Evolutionary conservation across 1,140 invertebrate genomes (phyloP), one percentile per base, ranked within the genome.

Genomic region (Saccostrea echinata): DNA sequence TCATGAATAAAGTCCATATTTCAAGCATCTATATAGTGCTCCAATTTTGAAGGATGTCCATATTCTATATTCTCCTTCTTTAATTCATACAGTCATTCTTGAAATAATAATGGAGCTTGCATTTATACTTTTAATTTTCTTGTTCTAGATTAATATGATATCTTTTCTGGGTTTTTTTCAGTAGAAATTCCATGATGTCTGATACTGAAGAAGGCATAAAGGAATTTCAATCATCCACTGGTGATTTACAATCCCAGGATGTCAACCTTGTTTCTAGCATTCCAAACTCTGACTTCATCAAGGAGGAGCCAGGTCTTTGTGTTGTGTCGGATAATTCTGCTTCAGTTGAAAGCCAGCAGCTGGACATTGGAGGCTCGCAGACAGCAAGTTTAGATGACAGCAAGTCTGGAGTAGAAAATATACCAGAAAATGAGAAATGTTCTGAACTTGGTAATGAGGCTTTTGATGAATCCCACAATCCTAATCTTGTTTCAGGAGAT

Each of bases 171-270:
- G 11, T 8, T 76, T 27, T 76, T 30, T 16, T 76, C 33, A 0
- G 68, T 76, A 76, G 68, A 33, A 30, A 76, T 76, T 76, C 30
- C 68, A 76, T 76, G 68, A 76, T 76, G 68, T 76, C 68, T 76
- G 68, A 76, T 76, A 33, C 11, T 76, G 68, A 30, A 76, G 68
- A 33, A 8, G 68, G 11, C 27, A 16, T 30, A 35, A 13, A 30
- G 68, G 68, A 76, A 76, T 76, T 76, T 76, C 12, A 76, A 30
- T 16, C 68, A 18, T 16, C 13, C 27, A 76, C 13, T 33, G 68
- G 68, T 24, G 27, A 16, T 27, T 27, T 76, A 76, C 68, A 76
- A 76, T 76, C 68, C 24, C 68, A 33, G 24, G 68, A 76, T 27
- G 8, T 30, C 24, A 27, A 30, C 27, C 9, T 27, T 76, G 24